Conservation (phyloP, 2,113 vertebrate genomes). For the Castor canadensis region DNA sequence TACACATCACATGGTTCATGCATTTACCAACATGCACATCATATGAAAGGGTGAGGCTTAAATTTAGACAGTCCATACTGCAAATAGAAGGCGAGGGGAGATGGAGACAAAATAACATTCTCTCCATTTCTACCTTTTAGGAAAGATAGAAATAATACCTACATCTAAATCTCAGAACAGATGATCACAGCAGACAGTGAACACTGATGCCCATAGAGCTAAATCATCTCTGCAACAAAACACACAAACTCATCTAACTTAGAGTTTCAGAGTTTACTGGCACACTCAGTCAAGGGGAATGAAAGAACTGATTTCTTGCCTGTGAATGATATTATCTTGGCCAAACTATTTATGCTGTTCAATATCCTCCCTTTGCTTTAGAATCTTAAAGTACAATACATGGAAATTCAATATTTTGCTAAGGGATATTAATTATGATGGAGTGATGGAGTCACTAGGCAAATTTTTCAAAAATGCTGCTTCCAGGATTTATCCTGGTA, state of each 20-base stretch:
- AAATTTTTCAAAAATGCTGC: neutral
- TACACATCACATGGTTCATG: too few relatives aligned
- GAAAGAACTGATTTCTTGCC: neutral
- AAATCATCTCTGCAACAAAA: neutral
- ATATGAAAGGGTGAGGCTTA: neutral
- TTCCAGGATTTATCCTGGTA: neutral
- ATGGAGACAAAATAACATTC: neutral
- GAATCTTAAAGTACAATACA: neutral
- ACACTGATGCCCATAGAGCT: neutral
- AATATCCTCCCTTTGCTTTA: neutral
- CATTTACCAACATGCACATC: too few relatives aligned
- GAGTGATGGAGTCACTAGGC: too few relatives aligned
- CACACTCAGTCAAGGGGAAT: neutral
- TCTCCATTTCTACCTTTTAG: neutral
- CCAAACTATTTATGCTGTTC: neutral
- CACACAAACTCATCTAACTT: neutral
- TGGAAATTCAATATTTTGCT: neutral
- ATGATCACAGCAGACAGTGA: neutral
- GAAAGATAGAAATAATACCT: neutral
- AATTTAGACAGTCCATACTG: accelerated
- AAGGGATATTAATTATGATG: neutral
- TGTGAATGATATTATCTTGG: neutral
- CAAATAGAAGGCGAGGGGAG: accelerated
- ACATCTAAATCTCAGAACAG: neutral
- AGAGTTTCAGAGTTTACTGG: neutral